Percentiles rank a stretch among this genome's conserved stretches.
These are phyloP conservation scores for Chymomyza fuscimana DNA, from an alignment of 2,888 invertebrate species.

Conservation along the genomic window DNA sequence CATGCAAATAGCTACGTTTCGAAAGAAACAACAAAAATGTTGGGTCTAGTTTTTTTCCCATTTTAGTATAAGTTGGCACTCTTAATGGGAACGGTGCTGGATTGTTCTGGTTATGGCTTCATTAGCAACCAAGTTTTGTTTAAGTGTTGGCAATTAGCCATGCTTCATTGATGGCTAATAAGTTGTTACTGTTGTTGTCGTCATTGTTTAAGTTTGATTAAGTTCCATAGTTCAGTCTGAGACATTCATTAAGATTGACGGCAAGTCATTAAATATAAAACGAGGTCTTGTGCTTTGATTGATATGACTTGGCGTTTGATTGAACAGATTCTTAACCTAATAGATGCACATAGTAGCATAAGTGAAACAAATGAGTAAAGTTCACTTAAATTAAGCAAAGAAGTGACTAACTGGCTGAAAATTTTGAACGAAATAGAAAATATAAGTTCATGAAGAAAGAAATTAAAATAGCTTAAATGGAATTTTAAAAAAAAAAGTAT, in stretches of 20 bases:
- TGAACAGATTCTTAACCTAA: conserved; percentile 40
- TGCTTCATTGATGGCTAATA: conserved; percentile 65
- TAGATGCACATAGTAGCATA: conserved; percentile 28
- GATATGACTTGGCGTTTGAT: conserved; percentile 25
- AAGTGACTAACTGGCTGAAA: not conserved
- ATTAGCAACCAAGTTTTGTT: conserved; percentile 60
- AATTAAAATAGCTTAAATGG: too few relatives aligned
- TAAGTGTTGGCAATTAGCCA: conserved; percentile 64
- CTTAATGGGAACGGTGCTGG: not conserved
- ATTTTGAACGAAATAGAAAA: too few relatives aligned
- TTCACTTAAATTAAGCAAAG: not conserved
- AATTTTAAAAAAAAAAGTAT: too few relatives aligned
- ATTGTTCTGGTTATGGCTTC: conserved; percentile 53
- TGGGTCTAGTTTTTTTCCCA: not conserved
- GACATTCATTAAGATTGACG: conserved; percentile 64
- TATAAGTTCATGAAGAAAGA: too few relatives aligned
- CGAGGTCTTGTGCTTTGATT: conserved; percentile 48
- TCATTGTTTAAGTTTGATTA: conserved; percentile 22
- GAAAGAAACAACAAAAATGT: not conserved
- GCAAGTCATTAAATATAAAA: conserved; percentile 71
- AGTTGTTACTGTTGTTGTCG: conserved; percentile 45
- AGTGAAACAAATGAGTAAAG: not conserved
- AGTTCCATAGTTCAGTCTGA: conserved; percentile 40
- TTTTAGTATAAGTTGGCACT: not conserved
- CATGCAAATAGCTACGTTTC: not conserved